Evolutionary conservation across 2,113 vertebrate species (phyloP).

Genomic region (Halichoerus grypus): DNA sequence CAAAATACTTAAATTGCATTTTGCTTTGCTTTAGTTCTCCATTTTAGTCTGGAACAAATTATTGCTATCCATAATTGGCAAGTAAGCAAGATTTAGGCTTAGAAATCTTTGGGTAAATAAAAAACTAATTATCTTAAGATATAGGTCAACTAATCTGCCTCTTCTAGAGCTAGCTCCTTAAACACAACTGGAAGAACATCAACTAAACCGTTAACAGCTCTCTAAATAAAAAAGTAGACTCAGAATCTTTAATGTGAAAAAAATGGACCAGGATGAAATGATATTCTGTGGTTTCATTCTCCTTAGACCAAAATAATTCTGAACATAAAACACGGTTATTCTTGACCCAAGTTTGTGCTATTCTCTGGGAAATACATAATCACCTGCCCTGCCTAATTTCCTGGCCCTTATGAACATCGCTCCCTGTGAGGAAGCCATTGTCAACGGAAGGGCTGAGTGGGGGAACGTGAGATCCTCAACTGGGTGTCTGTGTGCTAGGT

Average conservation of each 20-base stretch:
- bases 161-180: not conserved
- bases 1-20: not conserved
- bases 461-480: rapidly evolving
- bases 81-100: not conserved
- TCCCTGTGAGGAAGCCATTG: not conserved
- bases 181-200: not conserved
- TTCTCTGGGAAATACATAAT: not conserved
- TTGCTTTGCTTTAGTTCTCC: not conserved
- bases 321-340: not conserved
- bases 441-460: not conserved
- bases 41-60: not conserved
- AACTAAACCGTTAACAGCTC: not conserved
- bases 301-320: slow-evolving; percentile 63
- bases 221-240: not conserved
- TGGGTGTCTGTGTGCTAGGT: not conserved
- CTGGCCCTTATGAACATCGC: not conserved
- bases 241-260: not conserved
- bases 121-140: not conserved
- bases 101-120: not conserved
- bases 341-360: not conserved
- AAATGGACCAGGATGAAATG: not conserved
- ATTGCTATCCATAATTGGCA: not conserved
- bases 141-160: not conserved
- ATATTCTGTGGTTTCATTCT: not conserved
- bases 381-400: not conserved